Base-by-base conservation (phyloP, 2,797 vertebrate genomes). In the Poeciliopsis presidionis region DNA sequence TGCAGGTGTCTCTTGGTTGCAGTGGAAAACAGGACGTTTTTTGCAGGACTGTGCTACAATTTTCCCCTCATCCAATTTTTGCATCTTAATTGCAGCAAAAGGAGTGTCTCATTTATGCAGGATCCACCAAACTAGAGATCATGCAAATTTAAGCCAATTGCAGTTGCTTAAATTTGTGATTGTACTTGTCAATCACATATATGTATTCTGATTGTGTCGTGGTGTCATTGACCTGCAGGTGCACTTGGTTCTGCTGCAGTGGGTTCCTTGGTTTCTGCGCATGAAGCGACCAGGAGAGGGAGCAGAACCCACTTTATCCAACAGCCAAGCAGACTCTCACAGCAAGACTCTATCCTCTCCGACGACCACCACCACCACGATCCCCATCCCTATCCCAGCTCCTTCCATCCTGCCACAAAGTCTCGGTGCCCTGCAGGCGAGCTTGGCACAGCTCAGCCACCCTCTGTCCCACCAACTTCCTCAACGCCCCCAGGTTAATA, bases 241-340 rank as follows among this genome's bases (percentile, higher is more conserved):
- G 73, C 84, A 95, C 88, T 79, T 96, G 77, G 84, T 96, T 84
- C 85, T 96, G 84, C 94, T 96, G 49, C 95, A 96, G 93, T 96
- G 96, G 95, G 91, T 96, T 55, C 95, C 96, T 59, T 96, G 95
- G 95, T 96, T 96, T 83, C 84, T 96, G 79, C 89, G 96, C 25
- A 96, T 96, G 95, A 96, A 96, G 82, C 94, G 95, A 53, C 96
- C 96, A 0, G 95, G 95, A 3, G 95, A 96, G 57, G 85, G 89
- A 39, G 87, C 30, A 0, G 93, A 94, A 1, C 88, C 90, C 0
- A 82, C 87, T 18, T 90, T 91, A 1, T 94, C 94, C 22, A 92
- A 89, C 78, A 92, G 92, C 88, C 95, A 93, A 45, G 90, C 83
- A 2, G 94, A 94, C 45, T 87, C 88, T 22, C 95, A 94, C 76